Percentiles rank a stretch among this genome's conserved stretches.
Evolutionary conservation across 1,140 invertebrate genomes (phyloP).

Genomic region (Ostrea denselamellosa): DNA sequence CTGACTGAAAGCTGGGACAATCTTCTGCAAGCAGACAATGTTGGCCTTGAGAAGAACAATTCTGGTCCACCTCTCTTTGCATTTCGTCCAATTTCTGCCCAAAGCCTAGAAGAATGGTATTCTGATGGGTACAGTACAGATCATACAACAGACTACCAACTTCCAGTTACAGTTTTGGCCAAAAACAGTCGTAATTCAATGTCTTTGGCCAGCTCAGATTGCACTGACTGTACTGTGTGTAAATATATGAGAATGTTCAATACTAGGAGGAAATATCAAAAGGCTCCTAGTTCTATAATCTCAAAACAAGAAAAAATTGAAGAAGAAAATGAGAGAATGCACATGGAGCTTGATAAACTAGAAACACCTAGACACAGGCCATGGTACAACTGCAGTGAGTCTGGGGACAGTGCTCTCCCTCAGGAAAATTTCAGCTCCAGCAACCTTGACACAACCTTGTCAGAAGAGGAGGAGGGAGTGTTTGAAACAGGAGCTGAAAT

Average conservation of each 20-base stretch:
- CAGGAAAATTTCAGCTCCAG: constrained; percentile 68
- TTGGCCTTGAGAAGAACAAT: constrained; percentile 49
- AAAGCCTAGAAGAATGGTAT: constrained; percentile 62
- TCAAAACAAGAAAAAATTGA: constrained; percentile 46
- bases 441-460: constrained; percentile 60
- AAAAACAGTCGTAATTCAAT: constrained; percentile 47
- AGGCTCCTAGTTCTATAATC: constrained; percentile 33
- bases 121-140: constrained; percentile 66
- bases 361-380: constrained; percentile 51
- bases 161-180: constrained; percentile 61
- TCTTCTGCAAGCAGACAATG: constrained; percentile 47
- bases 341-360: not conserved
- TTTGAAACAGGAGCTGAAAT: constrained; percentile 65
- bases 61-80: constrained; percentile 56
- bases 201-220: constrained; percentile 55
- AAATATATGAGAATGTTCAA: constrained; percentile 50
- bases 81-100: constrained; percentile 59
- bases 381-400: constrained; percentile 69
- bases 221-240: constrained; percentile 63
- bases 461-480: constrained; percentile 60
- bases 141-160: constrained; percentile 55
- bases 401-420: constrained; percentile 68
- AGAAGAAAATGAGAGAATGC: constrained; percentile 47
- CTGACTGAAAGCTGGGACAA: constrained; percentile 68
- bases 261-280: constrained; percentile 42